phyloP scores from a whole-genome alignment of 2,888 invertebrate genomes.

The Phymatocera aterrima region DNA sequence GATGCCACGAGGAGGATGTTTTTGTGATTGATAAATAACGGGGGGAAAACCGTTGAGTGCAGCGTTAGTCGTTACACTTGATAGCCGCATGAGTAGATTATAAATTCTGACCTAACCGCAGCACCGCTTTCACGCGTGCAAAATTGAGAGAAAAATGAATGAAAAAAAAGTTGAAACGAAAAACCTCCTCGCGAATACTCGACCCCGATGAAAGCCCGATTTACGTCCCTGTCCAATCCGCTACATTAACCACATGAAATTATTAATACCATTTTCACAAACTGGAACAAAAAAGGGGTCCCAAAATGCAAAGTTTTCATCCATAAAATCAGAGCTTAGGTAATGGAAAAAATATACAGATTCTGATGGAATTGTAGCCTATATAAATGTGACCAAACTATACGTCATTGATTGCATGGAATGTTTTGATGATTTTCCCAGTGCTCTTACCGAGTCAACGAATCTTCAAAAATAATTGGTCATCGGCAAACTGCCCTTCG shows the following conservation, averaged over 20 bases:
- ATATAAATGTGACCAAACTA: too few species aligned
- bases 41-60: conserved; percentile 57
- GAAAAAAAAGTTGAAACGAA: background rate
- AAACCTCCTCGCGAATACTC: background rate
- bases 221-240: conserved; percentile 10
- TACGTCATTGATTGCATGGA: too few species aligned
- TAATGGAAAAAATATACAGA: too few species aligned
- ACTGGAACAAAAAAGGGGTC: background rate
- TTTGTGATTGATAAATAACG: too few species aligned
- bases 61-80: conserved; percentile 61
- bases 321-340: too few species aligned
- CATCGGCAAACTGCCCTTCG: too few species aligned
- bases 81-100: conserved; percentile 44
- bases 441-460: too few species aligned
- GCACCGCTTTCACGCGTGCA: conserved; percentile 1
- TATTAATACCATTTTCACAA: background rate
- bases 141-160: background rate
- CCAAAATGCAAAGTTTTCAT: background rate
- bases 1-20: background rate
- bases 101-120: conserved; percentile 21
- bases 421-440: too few species aligned
- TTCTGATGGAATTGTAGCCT: too few species aligned
- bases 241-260: conserved; percentile 32
- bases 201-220: background rate
- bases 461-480: too few species aligned